Conservation (phyloP, 2,888 invertebrate species). For the Drosophila lacicola region DNA sequence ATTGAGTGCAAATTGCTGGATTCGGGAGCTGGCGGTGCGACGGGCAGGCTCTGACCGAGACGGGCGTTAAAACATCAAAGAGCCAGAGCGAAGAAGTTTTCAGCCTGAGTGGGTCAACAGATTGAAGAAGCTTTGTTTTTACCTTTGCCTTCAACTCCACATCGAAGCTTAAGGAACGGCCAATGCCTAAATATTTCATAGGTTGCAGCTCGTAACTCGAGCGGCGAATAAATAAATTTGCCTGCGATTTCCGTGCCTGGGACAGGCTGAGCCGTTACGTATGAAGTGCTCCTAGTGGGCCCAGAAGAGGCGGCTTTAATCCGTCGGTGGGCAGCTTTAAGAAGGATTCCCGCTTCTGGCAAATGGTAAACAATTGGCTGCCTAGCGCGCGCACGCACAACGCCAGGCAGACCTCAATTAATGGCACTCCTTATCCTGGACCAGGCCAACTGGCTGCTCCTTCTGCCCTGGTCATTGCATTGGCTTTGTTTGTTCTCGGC, state of each 20-base stretch:
- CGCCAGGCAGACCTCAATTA: slow-evolving; percentile 32
- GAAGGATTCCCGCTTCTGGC: slow-evolving; percentile 13
- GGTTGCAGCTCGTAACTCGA: slow-evolving; percentile 53
- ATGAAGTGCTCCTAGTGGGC: background rate
- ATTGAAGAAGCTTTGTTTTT: slow-evolving; percentile 21
- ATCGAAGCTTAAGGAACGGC: slow-evolving; percentile 5
- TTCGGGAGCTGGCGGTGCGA: slow-evolving; percentile 4
- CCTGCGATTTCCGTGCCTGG: slow-evolving; percentile 43
- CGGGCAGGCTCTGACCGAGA: background rate
- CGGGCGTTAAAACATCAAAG: slow-evolving; percentile 1
- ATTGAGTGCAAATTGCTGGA: slow-evolving; percentile 73
- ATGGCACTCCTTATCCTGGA: slow-evolving; percentile 16
- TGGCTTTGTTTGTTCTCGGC: slow-evolving; percentile 59
- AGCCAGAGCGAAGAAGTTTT: slow-evolving; percentile 15
- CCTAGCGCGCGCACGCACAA: slow-evolving; percentile 14
- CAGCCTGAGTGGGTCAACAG: slow-evolving; percentile 31
- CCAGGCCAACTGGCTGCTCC: slow-evolving; percentile 6
- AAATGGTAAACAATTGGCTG: slow-evolving; percentile 44
- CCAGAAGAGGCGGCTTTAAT: slow-evolving; percentile 30
- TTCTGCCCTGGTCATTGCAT: background rate
- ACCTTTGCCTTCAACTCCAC: slow-evolving; percentile 1
- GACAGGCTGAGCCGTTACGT: slow-evolving; percentile 8
- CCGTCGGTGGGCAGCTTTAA: slow-evolving; percentile 25
- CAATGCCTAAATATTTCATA: slow-evolving; percentile 65
- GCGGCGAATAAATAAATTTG: slow-evolving; percentile 65